A percentile compares a stretch with the other conserved stretches of the same genome.
Conservation (phyloP, 2,888 invertebrate genomes). For the Andrena flavipes region DNA sequence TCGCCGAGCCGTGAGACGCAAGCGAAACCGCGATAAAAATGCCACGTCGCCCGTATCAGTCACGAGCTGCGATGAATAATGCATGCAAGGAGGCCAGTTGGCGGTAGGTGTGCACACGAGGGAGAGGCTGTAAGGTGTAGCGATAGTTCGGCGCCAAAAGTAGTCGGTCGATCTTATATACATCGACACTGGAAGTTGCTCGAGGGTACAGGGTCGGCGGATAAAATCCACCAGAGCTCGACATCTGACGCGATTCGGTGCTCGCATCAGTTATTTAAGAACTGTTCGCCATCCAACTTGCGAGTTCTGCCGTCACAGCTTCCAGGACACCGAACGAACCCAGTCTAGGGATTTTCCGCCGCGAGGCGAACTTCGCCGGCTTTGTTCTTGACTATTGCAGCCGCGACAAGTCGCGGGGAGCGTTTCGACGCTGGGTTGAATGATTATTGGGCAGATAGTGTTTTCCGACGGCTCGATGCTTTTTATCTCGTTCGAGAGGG, state of each 20-base stretch:
- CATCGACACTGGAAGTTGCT: background rate
- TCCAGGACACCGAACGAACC: background rate
- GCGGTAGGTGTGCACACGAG: conserved; percentile 11
- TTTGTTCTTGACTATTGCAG: background rate
- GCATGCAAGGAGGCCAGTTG: conserved; percentile 69
- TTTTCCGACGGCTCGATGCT: background rate
- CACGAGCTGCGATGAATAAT: conserved; percentile 82
- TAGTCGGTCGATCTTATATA: conserved; percentile 31
- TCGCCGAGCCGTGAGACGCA: conserved; percentile 72
- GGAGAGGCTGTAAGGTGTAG: conserved; percentile 14
- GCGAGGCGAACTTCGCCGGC: background rate
- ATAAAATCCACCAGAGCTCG: conserved; percentile 62
- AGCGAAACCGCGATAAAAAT: conserved; percentile 74
- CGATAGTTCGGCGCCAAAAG: conserved; percentile 45
- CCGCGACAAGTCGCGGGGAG: background rate
- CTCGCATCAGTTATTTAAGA: conserved; percentile 50
- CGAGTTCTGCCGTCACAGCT: background rate
- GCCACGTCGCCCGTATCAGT: conserved; percentile 82
- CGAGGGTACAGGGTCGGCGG: conserved; percentile 36
- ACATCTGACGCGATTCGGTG: conserved; percentile 59
- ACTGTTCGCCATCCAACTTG: conserved; percentile 24
- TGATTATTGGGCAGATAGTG: background rate
- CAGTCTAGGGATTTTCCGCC: background rate
- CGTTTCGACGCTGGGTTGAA: background rate
- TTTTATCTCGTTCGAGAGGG: background rate